These are phyloP conservation scores for Auanema sp. DNA, from an alignment of 2,888 invertebrate species.

Conservation along the genomic window DNA sequence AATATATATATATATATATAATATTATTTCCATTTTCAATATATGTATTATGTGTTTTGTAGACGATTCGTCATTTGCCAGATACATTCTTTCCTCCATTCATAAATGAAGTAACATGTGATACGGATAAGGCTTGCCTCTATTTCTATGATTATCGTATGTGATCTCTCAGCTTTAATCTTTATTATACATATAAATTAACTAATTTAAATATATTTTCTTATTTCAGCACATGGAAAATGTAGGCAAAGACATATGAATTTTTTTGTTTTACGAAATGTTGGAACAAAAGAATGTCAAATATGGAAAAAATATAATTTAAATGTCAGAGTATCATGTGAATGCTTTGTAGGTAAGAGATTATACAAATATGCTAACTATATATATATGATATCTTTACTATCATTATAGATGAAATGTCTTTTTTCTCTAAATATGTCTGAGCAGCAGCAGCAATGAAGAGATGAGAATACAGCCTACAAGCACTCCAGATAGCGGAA, in stretches of 20 bases:
- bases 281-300: constrained; percentile 62
- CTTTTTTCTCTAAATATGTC: constrained; percentile 64
- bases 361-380: constrained; percentile 1
- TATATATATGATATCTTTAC: constrained; percentile 3
- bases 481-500: background rate
- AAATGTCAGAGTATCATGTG: constrained; percentile 64
- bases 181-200: no score
- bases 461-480: no score
- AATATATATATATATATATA: background rate
- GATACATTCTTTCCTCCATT: constrained; percentile 64
- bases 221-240: constrained; percentile 63
- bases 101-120: constrained; percentile 64
- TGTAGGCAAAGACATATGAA: constrained; percentile 65
- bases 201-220: background rate
- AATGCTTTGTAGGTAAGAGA: constrained; percentile 63
- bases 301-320: constrained; percentile 64
- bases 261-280: constrained; percentile 63
- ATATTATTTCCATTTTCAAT: background rate
- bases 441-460: constrained; percentile 21
- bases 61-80: constrained; percentile 60
- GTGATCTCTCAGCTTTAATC: no score
- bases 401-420: constrained; percentile 63
- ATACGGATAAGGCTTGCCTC: constrained; percentile 63
- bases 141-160: constrained; percentile 64
- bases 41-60: constrained; percentile 1